Conservation (phyloP, 2,113 vertebrate species). For the Dasyprocta punctata region DNA sequence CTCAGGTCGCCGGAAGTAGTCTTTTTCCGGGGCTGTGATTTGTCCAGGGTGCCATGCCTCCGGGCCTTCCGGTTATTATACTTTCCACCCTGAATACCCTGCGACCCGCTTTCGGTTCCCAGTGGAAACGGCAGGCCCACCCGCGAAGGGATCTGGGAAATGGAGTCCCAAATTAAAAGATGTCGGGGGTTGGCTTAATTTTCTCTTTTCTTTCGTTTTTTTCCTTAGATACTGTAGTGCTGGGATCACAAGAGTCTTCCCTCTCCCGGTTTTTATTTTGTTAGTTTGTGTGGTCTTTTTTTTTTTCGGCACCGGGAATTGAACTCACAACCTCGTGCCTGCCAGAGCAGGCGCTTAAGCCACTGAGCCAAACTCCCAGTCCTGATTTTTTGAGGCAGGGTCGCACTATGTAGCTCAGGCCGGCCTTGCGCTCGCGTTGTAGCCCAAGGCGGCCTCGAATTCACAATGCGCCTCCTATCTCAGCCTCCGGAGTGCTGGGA, state of each 20-base stretch:
- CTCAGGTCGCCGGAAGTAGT: too few relatives aligned
- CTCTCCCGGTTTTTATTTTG: not conserved
- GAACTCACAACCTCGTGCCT: too few relatives aligned
- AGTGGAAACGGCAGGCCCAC: not conserved
- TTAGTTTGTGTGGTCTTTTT: not conserved
- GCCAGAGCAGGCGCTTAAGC: too few relatives aligned
- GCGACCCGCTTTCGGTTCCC: accelerated
- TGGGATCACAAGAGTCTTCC: not conserved
- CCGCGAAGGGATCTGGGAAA: accelerated
- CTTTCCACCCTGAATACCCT: not conserved
- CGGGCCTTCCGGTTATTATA: not conserved
- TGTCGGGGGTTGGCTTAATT: not conserved
- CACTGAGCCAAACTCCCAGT: too few relatives aligned
- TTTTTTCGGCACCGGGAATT: too few relatives aligned
- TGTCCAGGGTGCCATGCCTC: accelerated
- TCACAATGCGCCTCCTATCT: too few relatives aligned
- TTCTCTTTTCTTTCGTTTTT: not conserved
- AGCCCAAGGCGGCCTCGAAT: too few relatives aligned
- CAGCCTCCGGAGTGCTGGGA: too few relatives aligned
- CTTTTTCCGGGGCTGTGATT: not conserved
- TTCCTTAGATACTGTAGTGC: not conserved
- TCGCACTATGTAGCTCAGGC: too few relatives aligned
- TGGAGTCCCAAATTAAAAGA: not conserved
- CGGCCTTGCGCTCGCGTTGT: too few relatives aligned
- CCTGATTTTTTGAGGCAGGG: too few relatives aligned